Evolutionary conservation across 37 sponge, comb jelly and placozoan genomes (phyloP), one percentile per base, ranked within the genome.

Genomic region (Diacarnus erythraeanus): DNA sequence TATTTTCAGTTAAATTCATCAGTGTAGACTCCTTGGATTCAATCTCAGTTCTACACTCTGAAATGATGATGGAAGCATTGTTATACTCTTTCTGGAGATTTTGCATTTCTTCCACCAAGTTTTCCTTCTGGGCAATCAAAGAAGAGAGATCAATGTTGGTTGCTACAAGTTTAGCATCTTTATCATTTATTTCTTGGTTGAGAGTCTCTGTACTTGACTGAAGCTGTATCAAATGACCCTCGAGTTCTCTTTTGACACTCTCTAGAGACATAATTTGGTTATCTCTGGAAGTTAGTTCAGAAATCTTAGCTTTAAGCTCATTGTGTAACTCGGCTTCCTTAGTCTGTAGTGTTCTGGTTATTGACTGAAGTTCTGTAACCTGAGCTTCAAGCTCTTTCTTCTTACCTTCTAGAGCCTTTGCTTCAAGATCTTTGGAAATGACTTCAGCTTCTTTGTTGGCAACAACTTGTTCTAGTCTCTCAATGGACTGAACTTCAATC

Each of bases 91-190:
- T 54, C n/a, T 54, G 31, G 21, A 74, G 35, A 29, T 1, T 20
- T 33, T 3, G 31, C 8, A 47, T 29, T 64, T 77, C 41, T 41
- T 77, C 44, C 30, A 0, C 66, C 41, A 75, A 37, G 38, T 75
- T 33, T n/a, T 29, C 76, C 2, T 33, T 58, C 22, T 75, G 23
- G 12, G 30, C 3, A 2, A 30, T 54, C 2, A 44, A 1, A 2
- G 56, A 3, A 18, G 76, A 34, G 31, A 74, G 12, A 43, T 38
- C 23, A n/a, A 4, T 33, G 3, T 51, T 41, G 2, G 25, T 47
- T 56, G 23, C 74, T 2, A 1, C 34, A 47, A 47, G 57, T 35
- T 60, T 25, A 17, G 23, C 61, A 26, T 25, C 3, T 30, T 65
- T 65, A 5, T 1, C 33, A 31, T 17, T 35, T 15, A 65, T 31